Percentiles rank a stretch among this genome's conserved stretches.
Conservation (phyloP, 2,888 invertebrate genomes). For the Sphecodes monilicornis region DNA sequence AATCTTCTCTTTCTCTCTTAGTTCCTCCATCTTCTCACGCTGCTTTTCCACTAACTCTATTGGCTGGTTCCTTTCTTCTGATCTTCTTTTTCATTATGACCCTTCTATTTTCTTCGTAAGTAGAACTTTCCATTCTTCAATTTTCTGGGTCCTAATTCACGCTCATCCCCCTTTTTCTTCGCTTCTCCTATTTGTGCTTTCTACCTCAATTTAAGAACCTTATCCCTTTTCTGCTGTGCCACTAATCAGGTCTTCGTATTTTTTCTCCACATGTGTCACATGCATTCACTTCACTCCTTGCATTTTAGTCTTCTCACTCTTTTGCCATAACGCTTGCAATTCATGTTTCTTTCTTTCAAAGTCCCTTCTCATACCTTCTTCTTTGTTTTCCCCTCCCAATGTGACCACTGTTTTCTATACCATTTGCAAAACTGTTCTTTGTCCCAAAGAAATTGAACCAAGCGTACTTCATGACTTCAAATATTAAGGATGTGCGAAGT, state of each 20-base stretch:
- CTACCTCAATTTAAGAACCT: background rate
- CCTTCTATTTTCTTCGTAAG: constrained; percentile 1
- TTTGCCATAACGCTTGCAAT: background rate
- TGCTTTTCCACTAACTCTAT: constrained; percentile 3
- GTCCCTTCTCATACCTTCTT: background rate
- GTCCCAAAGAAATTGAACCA: background rate
- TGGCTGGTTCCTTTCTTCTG: background rate
- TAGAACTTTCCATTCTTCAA: background rate
- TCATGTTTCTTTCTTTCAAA: background rate
- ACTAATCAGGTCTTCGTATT: constrained; percentile 20
- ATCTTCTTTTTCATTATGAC: background rate
- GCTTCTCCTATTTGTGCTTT: background rate
- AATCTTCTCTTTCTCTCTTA: constrained; percentile 16
- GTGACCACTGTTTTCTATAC: background rate
- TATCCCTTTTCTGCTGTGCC: background rate
- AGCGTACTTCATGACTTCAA: background rate
- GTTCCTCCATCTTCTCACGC: background rate
- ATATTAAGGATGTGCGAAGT: background rate
- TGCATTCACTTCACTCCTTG: background rate
- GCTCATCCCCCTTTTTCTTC: background rate
- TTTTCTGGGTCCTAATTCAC: background rate
- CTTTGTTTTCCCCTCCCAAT: background rate
- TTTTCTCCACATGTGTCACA: background rate
- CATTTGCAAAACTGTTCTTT: background rate
- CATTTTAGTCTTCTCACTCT: background rate